These are phyloP conservation scores for Xenopus borealis DNA, from an alignment of 2,113 vertebrate genomes.

Conservation along the genomic window DNA sequence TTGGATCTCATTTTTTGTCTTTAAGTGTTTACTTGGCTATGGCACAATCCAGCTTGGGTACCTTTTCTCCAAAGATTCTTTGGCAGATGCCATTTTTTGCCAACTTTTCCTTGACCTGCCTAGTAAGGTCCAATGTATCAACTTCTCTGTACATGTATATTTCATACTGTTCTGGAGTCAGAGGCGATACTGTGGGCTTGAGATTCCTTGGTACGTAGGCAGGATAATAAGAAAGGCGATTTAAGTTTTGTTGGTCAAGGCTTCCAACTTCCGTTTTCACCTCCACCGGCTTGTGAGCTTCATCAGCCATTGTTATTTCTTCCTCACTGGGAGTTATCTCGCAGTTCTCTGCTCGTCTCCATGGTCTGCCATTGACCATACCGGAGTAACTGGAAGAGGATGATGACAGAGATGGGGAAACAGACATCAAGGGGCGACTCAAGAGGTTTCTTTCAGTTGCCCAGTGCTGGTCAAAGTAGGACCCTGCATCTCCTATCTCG, in stretches of 20 bases:
- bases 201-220: constrained; percentile 85
- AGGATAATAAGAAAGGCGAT: constrained; percentile 82
- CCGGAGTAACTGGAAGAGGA: constrained; percentile 82
- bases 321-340: constrained; percentile 74
- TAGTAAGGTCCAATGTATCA: constrained; percentile 91
- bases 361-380: constrained; percentile 70
- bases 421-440: constrained; percentile 75
- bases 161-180: constrained; percentile 96
- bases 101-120: constrained; percentile 97
- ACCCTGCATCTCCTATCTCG: constrained; percentile 87
- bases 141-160: constrained; percentile 98
- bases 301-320: constrained; percentile 68
- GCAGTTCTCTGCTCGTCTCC: constrained; percentile 70
- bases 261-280: constrained; percentile 75
- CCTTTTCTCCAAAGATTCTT: constrained; percentile 98
- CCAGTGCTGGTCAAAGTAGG: constrained; percentile 96
- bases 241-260: constrained; percentile 54
- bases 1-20: too few species aligned
- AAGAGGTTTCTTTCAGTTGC: constrained; percentile 75
- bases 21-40: too few species aligned
- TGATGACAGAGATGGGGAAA: constrained; percentile 88
- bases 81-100: constrained; percentile 98
- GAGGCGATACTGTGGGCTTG: constrained; percentile 88
- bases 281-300: constrained; percentile 69
- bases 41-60: constrained; percentile 46